These are phyloP conservation scores for Drosophila sechellia DNA, from an alignment of 1,140 invertebrate genomes.

Conservation along the genomic window DNA sequence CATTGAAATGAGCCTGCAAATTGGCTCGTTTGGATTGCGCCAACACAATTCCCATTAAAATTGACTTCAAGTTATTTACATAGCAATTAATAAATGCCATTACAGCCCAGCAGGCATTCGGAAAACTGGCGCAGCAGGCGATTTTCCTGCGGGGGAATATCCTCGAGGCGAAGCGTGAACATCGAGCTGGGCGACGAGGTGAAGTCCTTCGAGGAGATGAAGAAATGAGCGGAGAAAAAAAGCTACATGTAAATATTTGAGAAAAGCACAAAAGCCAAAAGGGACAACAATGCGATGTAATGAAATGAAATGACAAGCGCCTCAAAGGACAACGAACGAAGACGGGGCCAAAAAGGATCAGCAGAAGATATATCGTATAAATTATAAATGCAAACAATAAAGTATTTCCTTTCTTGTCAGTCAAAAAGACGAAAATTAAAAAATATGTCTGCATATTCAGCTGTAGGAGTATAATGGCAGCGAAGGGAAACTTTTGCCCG, in stretches of 20 bases:
- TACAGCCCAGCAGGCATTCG: constrained; percentile 40
- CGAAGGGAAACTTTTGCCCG: neutral
- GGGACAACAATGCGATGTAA: constrained; percentile 68
- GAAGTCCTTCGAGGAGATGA: constrained; percentile 13
- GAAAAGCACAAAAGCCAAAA: constrained; percentile 69
- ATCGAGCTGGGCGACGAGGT: neutral
- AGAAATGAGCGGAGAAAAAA: constrained; percentile 31
- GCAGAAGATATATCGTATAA: constrained; percentile 48
- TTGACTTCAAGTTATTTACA: constrained; percentile 60
- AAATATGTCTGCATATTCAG: constrained; percentile 12
- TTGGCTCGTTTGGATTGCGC: constrained; percentile 41
- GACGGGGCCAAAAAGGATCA: constrained; percentile 19
- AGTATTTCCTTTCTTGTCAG: constrained; percentile 60
- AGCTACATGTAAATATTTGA: constrained; percentile 76
- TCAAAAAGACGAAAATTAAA: constrained; percentile 56
- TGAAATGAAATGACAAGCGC: constrained; percentile 73
- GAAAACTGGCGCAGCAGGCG: constrained; percentile 31
- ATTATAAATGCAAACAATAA: constrained; percentile 67
- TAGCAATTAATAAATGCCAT: constrained; percentile 73
- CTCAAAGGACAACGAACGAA: constrained; percentile 33
- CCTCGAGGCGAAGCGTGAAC: neutral
- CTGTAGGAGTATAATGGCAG: neutral
- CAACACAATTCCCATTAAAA: constrained; percentile 54
- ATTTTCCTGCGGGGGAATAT: constrained; percentile 21
- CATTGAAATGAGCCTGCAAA: constrained; percentile 41